Evolutionary conservation across 2,797 vertebrate species (phyloP), one percentile per base, ranked within the genome.

Genomic region (Ispidina lecontei): DNA sequence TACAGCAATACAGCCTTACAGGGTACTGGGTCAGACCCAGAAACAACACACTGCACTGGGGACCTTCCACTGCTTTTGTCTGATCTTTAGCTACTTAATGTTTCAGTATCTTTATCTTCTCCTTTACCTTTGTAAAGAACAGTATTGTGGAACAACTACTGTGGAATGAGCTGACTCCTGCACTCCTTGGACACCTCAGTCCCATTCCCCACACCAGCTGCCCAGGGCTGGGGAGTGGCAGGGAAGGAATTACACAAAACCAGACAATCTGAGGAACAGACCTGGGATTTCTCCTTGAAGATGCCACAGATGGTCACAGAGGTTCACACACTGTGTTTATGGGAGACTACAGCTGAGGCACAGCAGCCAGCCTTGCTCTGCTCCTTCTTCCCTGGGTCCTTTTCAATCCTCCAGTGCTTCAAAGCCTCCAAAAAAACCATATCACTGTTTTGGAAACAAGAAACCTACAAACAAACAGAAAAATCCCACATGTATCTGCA

Each of bases 231-330:
- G 35, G 14, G 21, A n/a, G 28, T 29, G 5, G 28, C 37, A 39
- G 37, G 37, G 37, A 39, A 39, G 37, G 37, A 39, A 63, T 20
- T 15, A 25, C 31, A 56, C 14, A 43, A 31, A 76, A 73, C 6
- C 23, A 25, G 14, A 25, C 0, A 0, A 60, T 22, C 12, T 46
- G 55, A 83, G 14, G 12, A 83, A 91, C 1, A 0, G 71, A 56
- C 71, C 63, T 23, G 35, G 20, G 56, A 63, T 41, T 81, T 88
- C 28, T 62, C 28, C 54, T 65, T 29, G 51, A 65, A 72, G 35
- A 21, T 23, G 46, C 7, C 8, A 6, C 33, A 56, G 33, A 70
- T 29, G 29, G 49, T 22, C 47, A 18, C 1, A 12, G 41, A 71
- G 11, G 35, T 35, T 69, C 39, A 75, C 14, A 52, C 5, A 6